Conservation (phyloP, 2,888 invertebrate genomes). For the Meganola albula region DNA sequence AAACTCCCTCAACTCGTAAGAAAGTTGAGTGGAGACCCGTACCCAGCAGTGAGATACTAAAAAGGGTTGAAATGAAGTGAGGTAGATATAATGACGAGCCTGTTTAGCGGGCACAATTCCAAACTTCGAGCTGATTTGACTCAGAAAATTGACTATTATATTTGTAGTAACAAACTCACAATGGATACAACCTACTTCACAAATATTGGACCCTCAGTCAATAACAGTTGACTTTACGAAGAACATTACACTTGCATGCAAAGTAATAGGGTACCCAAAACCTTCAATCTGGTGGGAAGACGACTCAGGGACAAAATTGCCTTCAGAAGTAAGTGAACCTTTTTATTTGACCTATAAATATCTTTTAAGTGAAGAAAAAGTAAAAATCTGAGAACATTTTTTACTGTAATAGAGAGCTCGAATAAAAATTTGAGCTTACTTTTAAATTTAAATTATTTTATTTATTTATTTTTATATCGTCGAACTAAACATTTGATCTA, state of each 20-base stretch:
- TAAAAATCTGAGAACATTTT: background rate
- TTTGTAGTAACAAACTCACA: slow-evolving; percentile 22
- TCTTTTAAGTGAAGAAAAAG: background rate
- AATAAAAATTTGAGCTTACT: background rate
- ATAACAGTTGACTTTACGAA: slow-evolving; percentile 35
- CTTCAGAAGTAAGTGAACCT: slow-evolving; percentile 23
- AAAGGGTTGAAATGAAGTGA: too few relatives aligned
- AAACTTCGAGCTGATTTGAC: too few relatives aligned
- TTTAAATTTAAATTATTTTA: background rate
- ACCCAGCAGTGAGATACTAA: too few relatives aligned
- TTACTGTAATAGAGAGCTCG: background rate
- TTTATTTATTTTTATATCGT: background rate
- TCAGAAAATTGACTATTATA: too few relatives aligned
- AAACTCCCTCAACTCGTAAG: too few relatives aligned
- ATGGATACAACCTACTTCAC: slow-evolving; percentile 29
- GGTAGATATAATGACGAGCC: too few relatives aligned
- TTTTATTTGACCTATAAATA: background rate
- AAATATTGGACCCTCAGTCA: slow-evolving; percentile 35
- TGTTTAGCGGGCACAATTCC: too few relatives aligned
- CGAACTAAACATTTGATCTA: too few relatives aligned
- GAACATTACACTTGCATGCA: slow-evolving; percentile 44
- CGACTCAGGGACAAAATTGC: slow-evolving; percentile 15
- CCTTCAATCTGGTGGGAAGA: slow-evolving; percentile 52
- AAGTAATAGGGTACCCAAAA: slow-evolving; percentile 44
- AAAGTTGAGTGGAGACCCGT: too few relatives aligned